phyloP scores from a whole-genome alignment of 2,888 invertebrate species.

The Axea sp. region DNA sequence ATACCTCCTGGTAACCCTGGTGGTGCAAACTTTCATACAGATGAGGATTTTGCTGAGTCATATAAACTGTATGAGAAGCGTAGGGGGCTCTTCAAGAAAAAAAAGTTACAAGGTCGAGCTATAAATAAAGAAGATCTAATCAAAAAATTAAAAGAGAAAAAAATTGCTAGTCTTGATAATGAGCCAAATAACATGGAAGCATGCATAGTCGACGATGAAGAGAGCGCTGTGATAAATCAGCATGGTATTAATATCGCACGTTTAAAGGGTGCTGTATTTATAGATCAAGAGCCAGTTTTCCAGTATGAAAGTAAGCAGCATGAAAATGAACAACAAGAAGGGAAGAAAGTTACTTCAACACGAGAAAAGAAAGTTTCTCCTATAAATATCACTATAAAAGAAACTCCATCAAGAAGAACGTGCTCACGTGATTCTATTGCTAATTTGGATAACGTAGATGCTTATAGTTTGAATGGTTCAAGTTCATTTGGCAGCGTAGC shows the following conservation, averaged over 20 bases:
- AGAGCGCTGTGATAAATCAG: constrained; percentile 30
- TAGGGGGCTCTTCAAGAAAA: constrained; percentile 30
- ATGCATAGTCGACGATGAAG: constrained; percentile 28
- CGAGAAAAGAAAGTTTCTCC: constrained; percentile 27
- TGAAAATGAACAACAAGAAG: constrained; percentile 30
- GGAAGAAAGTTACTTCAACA: constrained; percentile 28
- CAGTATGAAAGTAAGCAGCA: constrained; percentile 31
- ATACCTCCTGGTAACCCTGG: constrained; percentile 35
- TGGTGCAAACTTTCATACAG: constrained; percentile 32
- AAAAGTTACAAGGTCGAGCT: constrained; percentile 31
- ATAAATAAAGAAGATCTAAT: constrained; percentile 35
- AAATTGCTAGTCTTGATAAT: constrained; percentile 36
- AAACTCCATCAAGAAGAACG: constrained; percentile 32
- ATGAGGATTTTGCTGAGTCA: constrained; percentile 36
- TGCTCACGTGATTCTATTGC: constrained; percentile 24
- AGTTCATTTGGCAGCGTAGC: constrained; percentile 28
- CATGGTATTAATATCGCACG: constrained; percentile 36
- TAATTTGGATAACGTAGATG: constrained; percentile 15
- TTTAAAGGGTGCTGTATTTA: constrained; percentile 38
- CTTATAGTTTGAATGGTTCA: constrained; percentile 25
- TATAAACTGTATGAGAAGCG: constrained; percentile 35
- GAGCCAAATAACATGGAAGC: constrained; percentile 26
- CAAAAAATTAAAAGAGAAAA: constrained; percentile 35
- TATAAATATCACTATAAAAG: constrained; percentile 27
- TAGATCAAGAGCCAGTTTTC: constrained; percentile 35